A percentile compares a stretch with the other conserved stretches of the same genome.
Conservation (phyloP, 2,797 vertebrate genomes). For the Tenualosa thibaudeaui region DNA sequence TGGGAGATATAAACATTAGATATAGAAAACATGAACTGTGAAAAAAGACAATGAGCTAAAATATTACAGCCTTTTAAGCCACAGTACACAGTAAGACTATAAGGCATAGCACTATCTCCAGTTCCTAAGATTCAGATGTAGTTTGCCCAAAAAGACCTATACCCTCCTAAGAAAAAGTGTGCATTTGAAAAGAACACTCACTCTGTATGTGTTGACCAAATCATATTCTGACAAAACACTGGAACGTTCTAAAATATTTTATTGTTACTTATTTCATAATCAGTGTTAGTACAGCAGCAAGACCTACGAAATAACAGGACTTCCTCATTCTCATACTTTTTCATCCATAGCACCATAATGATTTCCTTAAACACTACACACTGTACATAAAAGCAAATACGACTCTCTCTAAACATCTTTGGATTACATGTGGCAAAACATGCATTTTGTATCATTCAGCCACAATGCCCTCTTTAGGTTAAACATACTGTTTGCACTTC, state of each 20-base stretch:
- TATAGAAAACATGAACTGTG: not conserved
- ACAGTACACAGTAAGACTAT: not conserved
- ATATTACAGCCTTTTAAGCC: not conserved
- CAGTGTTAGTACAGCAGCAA: slow-evolving; percentile 70
- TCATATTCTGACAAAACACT: not conserved
- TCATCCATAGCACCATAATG: slow-evolving; percentile 70
- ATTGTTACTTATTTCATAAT: slow-evolving; percentile 63
- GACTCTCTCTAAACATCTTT: slow-evolving; percentile 75
- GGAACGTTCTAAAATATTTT: slow-evolving; percentile 56
- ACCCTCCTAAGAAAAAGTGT: not conserved
- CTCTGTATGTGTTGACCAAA: not conserved
- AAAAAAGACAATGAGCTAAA: not conserved
- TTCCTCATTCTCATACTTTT: slow-evolving; percentile 57
- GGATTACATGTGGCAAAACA: slow-evolving; percentile 71
- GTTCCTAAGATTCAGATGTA: not conserved
- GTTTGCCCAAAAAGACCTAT: not conserved
- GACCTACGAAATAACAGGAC: slow-evolving; percentile 60
- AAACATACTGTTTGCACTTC: slow-evolving; percentile 70
- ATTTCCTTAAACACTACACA: slow-evolving; percentile 63
- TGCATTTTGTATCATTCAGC: slow-evolving; percentile 61
- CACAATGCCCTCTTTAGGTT: slow-evolving; percentile 64
- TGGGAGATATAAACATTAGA: not conserved
- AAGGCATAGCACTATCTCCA: not conserved
- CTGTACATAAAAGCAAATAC: slow-evolving; percentile 57
- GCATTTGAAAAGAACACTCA: not conserved